Evolutionary conservation across 2,797 vertebrate species (phyloP).

Genomic region (Myoxocephalus aenaeus): DNA sequence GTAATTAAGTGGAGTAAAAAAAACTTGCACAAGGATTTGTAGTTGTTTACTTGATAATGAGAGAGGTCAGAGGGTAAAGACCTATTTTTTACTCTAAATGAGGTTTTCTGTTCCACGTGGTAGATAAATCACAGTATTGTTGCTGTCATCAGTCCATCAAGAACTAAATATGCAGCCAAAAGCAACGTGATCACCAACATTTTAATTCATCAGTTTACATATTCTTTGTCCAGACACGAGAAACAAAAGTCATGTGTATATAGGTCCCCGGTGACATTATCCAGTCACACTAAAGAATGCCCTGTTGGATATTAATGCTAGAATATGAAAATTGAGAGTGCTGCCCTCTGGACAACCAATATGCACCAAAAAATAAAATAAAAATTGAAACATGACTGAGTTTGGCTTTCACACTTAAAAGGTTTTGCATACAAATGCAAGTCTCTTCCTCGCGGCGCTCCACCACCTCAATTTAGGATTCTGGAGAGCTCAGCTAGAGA

Average conservation of each 20-base stretch:
- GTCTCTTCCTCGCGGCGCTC: slow-evolving; percentile 59
- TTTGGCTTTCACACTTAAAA: slow-evolving; percentile 81
- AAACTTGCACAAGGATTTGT: not conserved
- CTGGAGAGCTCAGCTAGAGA: slow-evolving; percentile 54
- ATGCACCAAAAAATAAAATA: slow-evolving; percentile 52
- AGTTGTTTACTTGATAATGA: too few species aligned
- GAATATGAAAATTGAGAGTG: slow-evolving; percentile 73
- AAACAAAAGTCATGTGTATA: slow-evolving; percentile 25
- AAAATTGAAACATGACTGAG: slow-evolving; percentile 66
- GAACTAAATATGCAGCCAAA: not conserved
- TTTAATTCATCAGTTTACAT: not conserved
- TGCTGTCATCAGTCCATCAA: not conserved
- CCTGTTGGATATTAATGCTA: slow-evolving; percentile 68
- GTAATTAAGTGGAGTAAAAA: not conserved
- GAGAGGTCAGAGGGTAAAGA: not conserved
- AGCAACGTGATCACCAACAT: not conserved
- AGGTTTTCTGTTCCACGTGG: not conserved
- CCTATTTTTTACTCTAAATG: not conserved
- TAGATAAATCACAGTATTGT: not conserved
- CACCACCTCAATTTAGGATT: slow-evolving; percentile 58
- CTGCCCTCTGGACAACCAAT: slow-evolving; percentile 69
- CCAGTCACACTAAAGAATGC: slow-evolving; percentile 52
- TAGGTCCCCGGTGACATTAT: slow-evolving; percentile 44
- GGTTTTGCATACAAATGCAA: slow-evolving; percentile 79
- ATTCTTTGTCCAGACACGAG: not conserved